Base-by-base conservation (phyloP, 2,888 invertebrate species). In the Drosophila maculinotata region DNA sequence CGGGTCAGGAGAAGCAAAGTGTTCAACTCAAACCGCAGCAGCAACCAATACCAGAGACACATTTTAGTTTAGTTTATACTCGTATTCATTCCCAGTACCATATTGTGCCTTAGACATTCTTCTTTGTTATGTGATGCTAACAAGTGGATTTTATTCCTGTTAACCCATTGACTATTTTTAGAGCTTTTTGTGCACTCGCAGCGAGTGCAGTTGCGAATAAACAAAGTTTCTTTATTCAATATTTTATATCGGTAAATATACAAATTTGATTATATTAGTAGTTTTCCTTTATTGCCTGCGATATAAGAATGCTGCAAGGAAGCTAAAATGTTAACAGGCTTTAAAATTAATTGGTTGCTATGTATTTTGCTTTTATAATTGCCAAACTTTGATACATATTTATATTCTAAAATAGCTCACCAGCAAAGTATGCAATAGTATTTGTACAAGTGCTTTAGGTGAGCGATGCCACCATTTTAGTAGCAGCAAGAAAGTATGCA, bases 21-120 rank as follows among this genome's bases (percentile, higher is more conserved):
- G 62, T 57, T 65, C 48, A 66, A 45, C 35, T 25, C 17, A 15
- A 36, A 45, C 47, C 51, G 36, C 51, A 57, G 28, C 36, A 58
- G 64, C 17, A 42, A 38, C 23, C 53, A 54, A 54, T 63, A 58
- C 48, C 65, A 70, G 33, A 54, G 60, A 68, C 39, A 73, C 35
- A 62, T 47, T 68, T 66, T 68, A 80, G 79, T 65, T 76, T 73
- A 65, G 70, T 59, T 78, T 69, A 41, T 78, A 56, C 52, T 59
- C 38, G 49, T 66, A 39, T 62, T 51, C 60, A 64, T 57, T 52
- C 31, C 31, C 42, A 49, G 44, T 65, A 64, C 52, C 58, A 53
- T 63, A 65, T 47, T 66, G 57, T 66, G 45, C 51, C 49, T 28
- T 42, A 59, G 72, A 56, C 56, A 38, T 58, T 62, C 62, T 54